Evolutionary conservation across 2,113 vertebrate genomes (phyloP), one percentile per base, ranked within the genome.

Genomic region (Cephalopterus ornatus): DNA sequence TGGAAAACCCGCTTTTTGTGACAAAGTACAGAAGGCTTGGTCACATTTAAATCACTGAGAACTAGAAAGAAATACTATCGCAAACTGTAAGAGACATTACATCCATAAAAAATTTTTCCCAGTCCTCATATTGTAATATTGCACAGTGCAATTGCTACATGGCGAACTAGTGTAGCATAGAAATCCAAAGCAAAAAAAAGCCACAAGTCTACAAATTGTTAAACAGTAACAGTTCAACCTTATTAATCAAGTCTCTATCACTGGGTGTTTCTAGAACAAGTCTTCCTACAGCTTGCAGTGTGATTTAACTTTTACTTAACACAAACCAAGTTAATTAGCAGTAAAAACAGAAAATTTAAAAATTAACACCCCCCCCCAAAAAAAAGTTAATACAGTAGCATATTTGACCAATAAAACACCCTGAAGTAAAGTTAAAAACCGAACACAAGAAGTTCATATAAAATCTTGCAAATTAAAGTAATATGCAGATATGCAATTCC

Each of bases 11-110:
- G 99, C 99, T 99, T 99, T 99, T 99, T 99, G 99, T 99, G 99
- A 99, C 99, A 98, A 99, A 99, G 99, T 99, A 99, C 98, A 99
- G 98, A 99, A 99, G 99, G 99, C 99, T 99, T 99, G 99, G 99
- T 99, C 99, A 99, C 99, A 99, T 99, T 99, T 99, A 99, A 99
- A 99, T 99, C 99, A 99, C 99, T 99, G 99, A 99, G 99, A 99
- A 99, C 99, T 99, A 99, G 99, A 99, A 98, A 99, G 99, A 99
- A 99, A 99, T 99, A 99, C 99, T 99, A 99, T 99, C 98, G 99
- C 99, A 99, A 99, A 99, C 99, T 98, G 98, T 99, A 99, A 99
- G 98, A 99, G 99, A 99, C 99, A 99, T 99, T 99, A 99, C 99
- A 99, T 99, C 99, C 99, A 99, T 99, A 99, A 98, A 99, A 98